Evolutionary conservation across 2,888 invertebrate species (phyloP).

Genomic region (Torymus aiolomorphi): DNA sequence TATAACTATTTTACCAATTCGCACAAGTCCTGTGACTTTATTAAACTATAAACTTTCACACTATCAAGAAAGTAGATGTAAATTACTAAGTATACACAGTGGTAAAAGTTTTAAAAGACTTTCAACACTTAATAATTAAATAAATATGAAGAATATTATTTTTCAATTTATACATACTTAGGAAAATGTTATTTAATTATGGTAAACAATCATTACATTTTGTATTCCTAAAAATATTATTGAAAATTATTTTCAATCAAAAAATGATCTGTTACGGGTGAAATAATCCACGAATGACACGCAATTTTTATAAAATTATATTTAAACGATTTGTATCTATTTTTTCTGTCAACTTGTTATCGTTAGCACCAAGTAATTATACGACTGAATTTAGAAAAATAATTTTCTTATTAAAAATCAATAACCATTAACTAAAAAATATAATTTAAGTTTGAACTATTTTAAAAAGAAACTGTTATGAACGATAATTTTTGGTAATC

Average conservation of each 20-base stretch:
- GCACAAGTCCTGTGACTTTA: constrained; percentile 54
- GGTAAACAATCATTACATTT: constrained; percentile 23
- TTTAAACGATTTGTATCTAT: constrained; percentile 6
- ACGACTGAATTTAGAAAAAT: constrained; percentile 31
- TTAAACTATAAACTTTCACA: constrained; percentile 33
- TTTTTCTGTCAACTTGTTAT: constrained; percentile 15
- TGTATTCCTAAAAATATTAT: constrained; percentile 20
- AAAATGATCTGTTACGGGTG: too few species aligned
- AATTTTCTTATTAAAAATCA: neutral
- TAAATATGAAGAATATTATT: neutral
- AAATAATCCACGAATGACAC: too few species aligned
- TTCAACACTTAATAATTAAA: neutral
- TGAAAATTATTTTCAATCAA: neutral
- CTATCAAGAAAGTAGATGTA: constrained; percentile 12
- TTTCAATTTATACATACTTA: neutral
- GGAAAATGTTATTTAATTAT: neutral
- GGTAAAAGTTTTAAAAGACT: constrained; percentile 12
- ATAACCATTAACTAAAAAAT: neutral
- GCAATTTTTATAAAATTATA: neutral
- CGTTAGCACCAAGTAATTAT: constrained; percentile 23
- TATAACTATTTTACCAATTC: constrained; percentile 41
- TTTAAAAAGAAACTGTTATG: too few species aligned
- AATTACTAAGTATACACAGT: constrained; percentile 33
- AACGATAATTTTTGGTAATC: too few species aligned
- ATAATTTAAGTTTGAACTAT: too few species aligned